Percentiles rank a stretch among this genome's conserved stretches.
Conservation (phyloP, 1,140 invertebrate species). For the Magallana gigas region DNA sequence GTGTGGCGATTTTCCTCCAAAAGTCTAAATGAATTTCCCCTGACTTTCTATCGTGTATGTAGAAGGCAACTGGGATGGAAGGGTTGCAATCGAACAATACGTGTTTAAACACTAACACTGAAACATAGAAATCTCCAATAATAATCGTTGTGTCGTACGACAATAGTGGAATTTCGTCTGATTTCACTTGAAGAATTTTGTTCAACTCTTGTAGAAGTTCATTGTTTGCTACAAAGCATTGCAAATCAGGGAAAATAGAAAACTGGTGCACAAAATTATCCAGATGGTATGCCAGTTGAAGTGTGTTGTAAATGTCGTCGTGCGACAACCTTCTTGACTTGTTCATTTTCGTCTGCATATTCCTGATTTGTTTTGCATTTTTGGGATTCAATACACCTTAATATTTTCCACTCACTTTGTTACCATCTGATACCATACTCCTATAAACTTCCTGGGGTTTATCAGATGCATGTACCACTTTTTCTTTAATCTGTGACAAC, state of each 20-base stretch:
- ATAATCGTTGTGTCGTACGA: constrained; percentile 51
- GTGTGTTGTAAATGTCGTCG: constrained; percentile 41
- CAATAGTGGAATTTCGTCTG: constrained; percentile 25
- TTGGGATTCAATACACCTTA: constrained; percentile 24
- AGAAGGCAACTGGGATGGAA: constrained; percentile 30
- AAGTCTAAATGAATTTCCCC: too few species aligned
- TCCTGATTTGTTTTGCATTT: constrained; percentile 14
- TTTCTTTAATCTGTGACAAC: neutral
- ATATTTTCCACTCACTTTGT: neutral
- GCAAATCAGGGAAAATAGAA: constrained; percentile 37
- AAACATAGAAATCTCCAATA: constrained; percentile 45
- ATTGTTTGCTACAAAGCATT: neutral
- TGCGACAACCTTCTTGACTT: constrained; percentile 33
- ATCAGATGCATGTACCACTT: neutral
- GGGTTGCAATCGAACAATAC: constrained; percentile 38
- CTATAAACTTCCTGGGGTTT: neutral
- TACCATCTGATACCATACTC: neutral
- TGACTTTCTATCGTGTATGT: constrained; percentile 31
- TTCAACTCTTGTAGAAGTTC: constrained; percentile 37
- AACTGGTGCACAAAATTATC: constrained; percentile 24
- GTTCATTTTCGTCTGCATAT: neutral
- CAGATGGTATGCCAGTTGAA: constrained; percentile 46
- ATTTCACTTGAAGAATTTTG: constrained; percentile 31
- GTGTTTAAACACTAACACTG: constrained; percentile 42
- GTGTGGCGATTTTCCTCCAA: too few species aligned